Evolutionary conservation across 2,797 vertebrate species (phyloP).

Genomic region (Propithecus deckenii): DNA sequence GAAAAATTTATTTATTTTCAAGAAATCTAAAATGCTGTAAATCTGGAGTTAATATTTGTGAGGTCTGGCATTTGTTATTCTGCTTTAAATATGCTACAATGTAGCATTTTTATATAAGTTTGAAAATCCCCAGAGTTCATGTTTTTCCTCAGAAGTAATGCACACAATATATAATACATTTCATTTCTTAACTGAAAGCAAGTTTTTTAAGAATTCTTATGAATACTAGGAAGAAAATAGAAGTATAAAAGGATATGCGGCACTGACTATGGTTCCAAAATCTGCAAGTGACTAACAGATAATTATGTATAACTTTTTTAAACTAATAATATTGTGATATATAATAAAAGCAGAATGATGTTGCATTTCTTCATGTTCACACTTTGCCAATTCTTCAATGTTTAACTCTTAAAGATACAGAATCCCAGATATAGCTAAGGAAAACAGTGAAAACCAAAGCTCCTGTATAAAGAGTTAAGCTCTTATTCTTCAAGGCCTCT

Average conservation of each 20-base stretch:
- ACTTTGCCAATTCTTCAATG: neutral
- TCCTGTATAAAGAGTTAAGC: neutral
- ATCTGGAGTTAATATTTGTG: neutral
- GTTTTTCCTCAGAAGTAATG: neutral
- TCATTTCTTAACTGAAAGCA: neutral
- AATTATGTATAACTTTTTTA: neutral
- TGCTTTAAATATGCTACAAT: neutral
- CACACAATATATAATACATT: neutral
- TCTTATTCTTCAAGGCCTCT: neutral
- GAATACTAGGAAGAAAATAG: neutral
- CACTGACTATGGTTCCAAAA: neutral
- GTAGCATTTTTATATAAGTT: neutral
- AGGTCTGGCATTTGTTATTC: neutral
- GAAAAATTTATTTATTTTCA: neutral
- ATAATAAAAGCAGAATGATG: neutral
- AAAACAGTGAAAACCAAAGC: neutral
- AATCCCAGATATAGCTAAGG: neutral
- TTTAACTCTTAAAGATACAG: neutral
- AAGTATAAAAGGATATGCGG: neutral
- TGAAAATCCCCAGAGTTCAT: neutral
- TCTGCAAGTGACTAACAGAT: neutral
- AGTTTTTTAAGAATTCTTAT: neutral
- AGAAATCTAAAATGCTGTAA: constrained; percentile 26
- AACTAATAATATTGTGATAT: neutral
- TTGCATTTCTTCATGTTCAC: neutral